Percentiles rank a stretch among this genome's conserved stretches.
phyloP scores from a whole-genome alignment of 2,888 invertebrate genomes.

The Eurytoma californica region DNA sequence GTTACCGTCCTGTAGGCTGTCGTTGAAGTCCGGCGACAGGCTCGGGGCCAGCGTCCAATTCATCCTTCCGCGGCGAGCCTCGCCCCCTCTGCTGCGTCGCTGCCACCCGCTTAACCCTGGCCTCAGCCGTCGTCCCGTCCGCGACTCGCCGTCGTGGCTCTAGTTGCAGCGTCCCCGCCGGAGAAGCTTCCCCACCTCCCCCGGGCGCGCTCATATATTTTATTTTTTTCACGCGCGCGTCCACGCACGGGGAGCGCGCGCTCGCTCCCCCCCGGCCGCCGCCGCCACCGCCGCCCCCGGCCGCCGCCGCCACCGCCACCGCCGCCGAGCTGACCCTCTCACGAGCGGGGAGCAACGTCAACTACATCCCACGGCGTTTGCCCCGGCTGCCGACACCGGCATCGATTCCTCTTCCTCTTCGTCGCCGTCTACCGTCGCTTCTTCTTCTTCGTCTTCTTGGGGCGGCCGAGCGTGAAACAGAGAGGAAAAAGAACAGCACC shows the following conservation, averaged over 20 bases:
- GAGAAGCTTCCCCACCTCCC: constrained; percentile 8
- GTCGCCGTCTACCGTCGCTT: constrained; percentile 26
- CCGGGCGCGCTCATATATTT: constrained; percentile 49
- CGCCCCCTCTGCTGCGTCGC: constrained; percentile 8
- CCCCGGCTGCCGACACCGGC: constrained; percentile 61
- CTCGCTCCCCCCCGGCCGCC: not conserved
- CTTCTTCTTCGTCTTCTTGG: not conserved
- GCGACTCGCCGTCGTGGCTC: not conserved
- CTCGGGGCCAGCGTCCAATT: constrained; percentile 65
- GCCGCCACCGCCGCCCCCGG: not conserved
- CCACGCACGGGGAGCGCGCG: not conserved
- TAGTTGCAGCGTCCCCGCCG: constrained; percentile 10
- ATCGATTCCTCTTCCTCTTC: constrained; percentile 62
- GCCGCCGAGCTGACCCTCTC: constrained; percentile 62
- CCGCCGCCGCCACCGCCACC: constrained; percentile 56
- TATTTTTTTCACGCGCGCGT: not conserved
- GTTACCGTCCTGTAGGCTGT: constrained; percentile 29
- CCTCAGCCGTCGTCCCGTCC: not conserved
- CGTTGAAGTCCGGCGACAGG: constrained; percentile 54
- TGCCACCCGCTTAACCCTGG: not conserved
- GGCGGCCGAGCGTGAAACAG: not conserved
- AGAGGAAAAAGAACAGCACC: not conserved
- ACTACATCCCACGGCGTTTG: constrained; percentile 69
- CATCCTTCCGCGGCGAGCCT: constrained; percentile 56
- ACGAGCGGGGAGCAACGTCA: constrained; percentile 67